Evolutionary conservation across 1,140 invertebrate genomes (phyloP), one percentile per base, ranked within the genome.

Genomic region (Archegozetes longisetosus): DNA sequence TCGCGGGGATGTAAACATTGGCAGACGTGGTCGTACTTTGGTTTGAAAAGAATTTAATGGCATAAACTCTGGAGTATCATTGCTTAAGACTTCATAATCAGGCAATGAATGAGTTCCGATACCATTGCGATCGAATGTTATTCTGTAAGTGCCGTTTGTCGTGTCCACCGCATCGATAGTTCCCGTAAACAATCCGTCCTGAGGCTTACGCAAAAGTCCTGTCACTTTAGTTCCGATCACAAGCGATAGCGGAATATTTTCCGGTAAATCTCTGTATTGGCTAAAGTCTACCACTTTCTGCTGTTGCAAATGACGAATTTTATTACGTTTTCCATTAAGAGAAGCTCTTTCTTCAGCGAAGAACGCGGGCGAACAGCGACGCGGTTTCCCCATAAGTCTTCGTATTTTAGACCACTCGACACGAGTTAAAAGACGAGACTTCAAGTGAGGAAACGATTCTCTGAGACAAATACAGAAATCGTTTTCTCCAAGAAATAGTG

Each of bases 101-200:
- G 89, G 90, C 58, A 98, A 87, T 57, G 92, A 94, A 72, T 94
- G 89, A 13, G 92, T 95, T 3, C 93, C 93, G 27, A 98, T 75
- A 14, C 90, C 91, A 48, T 82, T 80, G 61, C 91, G 78, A 71
- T 98, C 93, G 76, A 98, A 98, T 0, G 88, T 91, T 58, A 98
- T 89, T 67, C 95, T 79, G 70, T 98, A 98, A n/a, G 88, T 91
- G 69, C 93, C 92, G 69, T 93, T 91, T 3, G 89, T 85, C 1
- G 91, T 93, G 70, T 97, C 91, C n/a, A 97, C 84, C 40, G 92
- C 95, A 75, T 97, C 93, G 62, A 98, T 90, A 47, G 83, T 86
- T 6, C 94, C 95, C 57, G 86, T 92, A 69, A 96, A 98, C 26
- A 98, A 77, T 17, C 95, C 94, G 78, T 98, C 93, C 75, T 97